Percentiles rank a stretch among this genome's conserved stretches.
Evolutionary conservation across 2,113 vertebrate species (phyloP).

Genomic region (Engystomops pustulosus): DNA sequence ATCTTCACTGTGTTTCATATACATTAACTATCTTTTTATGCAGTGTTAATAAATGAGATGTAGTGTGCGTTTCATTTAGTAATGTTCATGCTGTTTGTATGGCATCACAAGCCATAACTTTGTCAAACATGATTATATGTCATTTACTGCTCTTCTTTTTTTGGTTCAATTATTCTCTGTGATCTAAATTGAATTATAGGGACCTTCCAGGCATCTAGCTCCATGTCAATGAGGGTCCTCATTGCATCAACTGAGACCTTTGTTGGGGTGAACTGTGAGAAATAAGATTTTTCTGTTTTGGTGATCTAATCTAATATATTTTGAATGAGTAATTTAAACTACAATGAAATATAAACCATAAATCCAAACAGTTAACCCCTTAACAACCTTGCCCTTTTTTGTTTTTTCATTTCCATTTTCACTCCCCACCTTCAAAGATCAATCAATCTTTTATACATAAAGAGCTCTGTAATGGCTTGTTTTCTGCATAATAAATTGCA

Average conservation of each 20-base stretch:
- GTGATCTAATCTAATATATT: constrained; percentile 3
- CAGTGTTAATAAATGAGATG: constrained; percentile 60
- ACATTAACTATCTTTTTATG: background rate
- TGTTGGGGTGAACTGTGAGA: constrained; percentile 43
- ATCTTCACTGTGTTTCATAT: background rate
- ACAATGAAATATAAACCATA: background rate
- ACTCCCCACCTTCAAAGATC: too few species aligned
- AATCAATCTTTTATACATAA: too few species aligned
- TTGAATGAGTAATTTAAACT: background rate
- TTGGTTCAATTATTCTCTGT: constrained; percentile 69
- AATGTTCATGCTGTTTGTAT: constrained; percentile 66
- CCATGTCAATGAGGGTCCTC: constrained; percentile 67
- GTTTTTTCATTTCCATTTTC: too few species aligned
- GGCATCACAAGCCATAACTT: constrained; percentile 67
- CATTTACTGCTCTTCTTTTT: constrained; percentile 68
- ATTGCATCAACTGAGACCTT: constrained; percentile 34
- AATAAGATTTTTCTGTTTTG: constrained; percentile 35
- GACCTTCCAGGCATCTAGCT: constrained; percentile 67
- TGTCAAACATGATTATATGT: constrained; percentile 70
- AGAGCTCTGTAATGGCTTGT: too few species aligned
- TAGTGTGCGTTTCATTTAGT: constrained; percentile 64
- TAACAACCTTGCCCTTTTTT: too few species aligned
- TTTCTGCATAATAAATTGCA: too few species aligned
- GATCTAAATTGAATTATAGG: constrained; percentile 72
- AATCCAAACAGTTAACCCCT: background rate